phyloP scores from a whole-genome alignment of 2,797 vertebrate genomes.

The Balearica regulorum region DNA sequence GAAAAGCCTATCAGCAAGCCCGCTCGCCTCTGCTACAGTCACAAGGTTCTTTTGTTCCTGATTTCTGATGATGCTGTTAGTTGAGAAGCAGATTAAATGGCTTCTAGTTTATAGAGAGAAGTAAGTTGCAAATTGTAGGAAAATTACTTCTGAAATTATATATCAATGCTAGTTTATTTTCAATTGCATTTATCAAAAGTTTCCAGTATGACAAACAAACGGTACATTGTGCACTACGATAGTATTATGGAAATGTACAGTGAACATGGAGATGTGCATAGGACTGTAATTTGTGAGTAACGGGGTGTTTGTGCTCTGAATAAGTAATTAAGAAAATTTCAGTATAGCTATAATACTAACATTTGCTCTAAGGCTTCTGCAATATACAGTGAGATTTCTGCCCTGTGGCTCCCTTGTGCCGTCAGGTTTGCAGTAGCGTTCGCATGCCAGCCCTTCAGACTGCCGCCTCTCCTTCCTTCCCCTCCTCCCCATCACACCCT shows the following conservation, averaged over 20 bases:
- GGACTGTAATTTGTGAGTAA: slow-evolving; percentile 12
- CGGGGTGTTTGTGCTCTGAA: slow-evolving; percentile 17
- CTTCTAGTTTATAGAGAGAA: background rate
- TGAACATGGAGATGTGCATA: background rate
- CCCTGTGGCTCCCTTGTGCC: background rate
- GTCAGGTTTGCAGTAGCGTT: background rate
- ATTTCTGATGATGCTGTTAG: background rate
- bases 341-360: background rate
- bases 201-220: background rate
- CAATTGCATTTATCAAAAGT: background rate
- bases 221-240: background rate
- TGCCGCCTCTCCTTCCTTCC: background rate
- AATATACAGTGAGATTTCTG: background rate
- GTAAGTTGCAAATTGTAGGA: background rate
- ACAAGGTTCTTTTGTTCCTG: background rate
- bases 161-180: background rate
- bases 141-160: background rate
- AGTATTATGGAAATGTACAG: background rate
- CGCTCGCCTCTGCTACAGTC: background rate
- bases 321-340: background rate
- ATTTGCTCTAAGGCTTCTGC: background rate
- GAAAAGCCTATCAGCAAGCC: background rate
- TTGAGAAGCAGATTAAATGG: background rate
- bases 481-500: background rate
- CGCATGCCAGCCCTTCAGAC: background rate